A percentile compares a stretch with the other conserved stretches of the same genome.
These are phyloP conservation scores for Poecilobothrus nobilitatus DNA, from an alignment of 2,888 invertebrate genomes.

Conservation along the genomic window DNA sequence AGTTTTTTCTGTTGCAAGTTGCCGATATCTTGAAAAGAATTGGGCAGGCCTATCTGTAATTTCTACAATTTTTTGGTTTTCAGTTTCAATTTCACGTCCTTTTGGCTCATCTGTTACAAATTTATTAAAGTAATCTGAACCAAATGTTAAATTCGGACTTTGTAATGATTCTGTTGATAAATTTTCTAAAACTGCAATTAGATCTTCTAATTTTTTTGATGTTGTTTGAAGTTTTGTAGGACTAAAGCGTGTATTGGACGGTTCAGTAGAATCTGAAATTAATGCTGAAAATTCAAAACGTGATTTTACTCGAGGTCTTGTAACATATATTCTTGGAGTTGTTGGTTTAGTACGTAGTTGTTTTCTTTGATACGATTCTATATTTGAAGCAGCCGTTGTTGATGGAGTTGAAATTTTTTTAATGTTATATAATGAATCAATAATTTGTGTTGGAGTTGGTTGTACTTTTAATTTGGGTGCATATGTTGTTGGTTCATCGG, in stretches of 20 bases:
- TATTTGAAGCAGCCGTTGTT: conserved; percentile 8
- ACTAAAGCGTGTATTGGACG: neutral
- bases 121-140: conserved; percentile 1
- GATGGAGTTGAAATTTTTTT: neutral
- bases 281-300: conserved; percentile 20
- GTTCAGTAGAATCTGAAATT: conserved; percentile 16
- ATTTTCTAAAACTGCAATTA: neutral
- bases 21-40: conserved; percentile 37
- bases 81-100: conserved; percentile 24
- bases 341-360: conserved; percentile 5
- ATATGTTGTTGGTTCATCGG: conserved; percentile 39
- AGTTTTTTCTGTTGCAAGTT: conserved; percentile 32
- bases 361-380: conserved; percentile 9
- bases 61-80: conserved; percentile 27
- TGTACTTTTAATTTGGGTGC: conserved; percentile 33
- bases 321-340: neutral
- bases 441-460: neutral
- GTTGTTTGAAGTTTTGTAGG: neutral
- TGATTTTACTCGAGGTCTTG: conserved; percentile 13
- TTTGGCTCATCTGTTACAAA: conserved; percentile 20
- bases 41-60: conserved; percentile 36
- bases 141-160: neutral
- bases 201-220: neutral
- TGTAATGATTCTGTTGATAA: neutral
- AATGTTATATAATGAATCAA: neutral